Evolutionary conservation across 2,888 invertebrate genomes (phyloP), one percentile per base, ranked within the genome.

Genomic region (Seira ritae): DNA sequence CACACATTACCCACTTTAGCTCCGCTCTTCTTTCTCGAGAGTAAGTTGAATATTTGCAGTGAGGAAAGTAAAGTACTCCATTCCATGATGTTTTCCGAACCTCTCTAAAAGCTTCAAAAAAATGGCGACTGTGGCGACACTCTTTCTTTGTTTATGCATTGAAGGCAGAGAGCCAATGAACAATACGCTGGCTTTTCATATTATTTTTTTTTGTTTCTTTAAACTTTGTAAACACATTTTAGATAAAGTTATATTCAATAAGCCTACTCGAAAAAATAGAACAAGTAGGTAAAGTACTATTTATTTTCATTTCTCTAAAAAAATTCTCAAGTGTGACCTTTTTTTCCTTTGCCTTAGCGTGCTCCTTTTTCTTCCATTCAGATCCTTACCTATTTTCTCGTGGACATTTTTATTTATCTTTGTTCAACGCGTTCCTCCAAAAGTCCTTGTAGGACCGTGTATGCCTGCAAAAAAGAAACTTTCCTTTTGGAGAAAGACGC

Each of bases 331-430:
- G 55, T 55, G n/a, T 55, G 55, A 74, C 65, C 74, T 74, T 74
- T 74, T 74, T 74, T 31, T n/a, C n/a, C n/a, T 8, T 31, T 4
- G 31, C 31, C n/a, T n/a, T 31, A 31, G 31, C 66, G 46, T 66
- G 74, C 23, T 74, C 66, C 66, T 42, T 46, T n/a, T 42, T 50
- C 66, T 66, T 66, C 46, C 31, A 31, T 31, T 31, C 31, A 31
- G 3, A 66, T 74, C 42, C 66, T 74, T 74, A 66, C 66, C 66
- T 74, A 55, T 55, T 55, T 55, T 55, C 17, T 55, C 46, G 42
- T 74, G 74, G 74, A 74, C 74, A 66, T 74, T 74, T 74, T 74
- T 74, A 62, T 62, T 72, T 72, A 62, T 72, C 72, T 24, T 37
- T 37, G 31, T 31, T 74, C 22, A 65, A 10, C 46, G 22, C 65